phyloP scores from a whole-genome alignment of 92 coral and sea anemone genomes.

The Bergia puertoricense region DNA sequence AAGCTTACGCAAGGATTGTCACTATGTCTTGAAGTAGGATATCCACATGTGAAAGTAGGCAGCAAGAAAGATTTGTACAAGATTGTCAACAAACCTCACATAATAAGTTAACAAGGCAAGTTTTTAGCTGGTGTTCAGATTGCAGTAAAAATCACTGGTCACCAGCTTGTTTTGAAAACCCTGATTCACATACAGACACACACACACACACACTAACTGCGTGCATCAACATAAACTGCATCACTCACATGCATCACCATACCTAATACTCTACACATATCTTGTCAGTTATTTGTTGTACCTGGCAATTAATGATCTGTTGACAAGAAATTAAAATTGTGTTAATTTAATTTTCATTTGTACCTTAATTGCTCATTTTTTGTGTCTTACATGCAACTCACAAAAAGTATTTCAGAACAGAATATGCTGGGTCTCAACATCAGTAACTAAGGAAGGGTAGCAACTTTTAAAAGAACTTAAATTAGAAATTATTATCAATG shows the following conservation, averaged over 20 bases:
- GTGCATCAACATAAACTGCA: too few species aligned
- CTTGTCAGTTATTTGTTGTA: not conserved
- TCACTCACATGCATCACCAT: not conserved
- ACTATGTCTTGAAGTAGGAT: not conserved
- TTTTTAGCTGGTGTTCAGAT: too few species aligned
- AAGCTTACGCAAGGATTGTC: not conserved
- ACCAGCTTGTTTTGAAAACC: not conserved
- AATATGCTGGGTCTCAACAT: too few species aligned
- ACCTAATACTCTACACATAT: not conserved
- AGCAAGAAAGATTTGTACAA: not conserved
- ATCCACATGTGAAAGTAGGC: not conserved
- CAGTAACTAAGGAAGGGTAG: not conserved
- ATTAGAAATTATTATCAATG: too few species aligned
- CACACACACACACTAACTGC: too few species aligned
- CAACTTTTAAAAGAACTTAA: not conserved
- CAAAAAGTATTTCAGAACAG: too few species aligned
- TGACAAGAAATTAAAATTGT: not conserved
- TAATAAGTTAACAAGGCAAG: too few species aligned
- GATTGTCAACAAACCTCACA: not conserved
- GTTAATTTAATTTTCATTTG: too few species aligned
- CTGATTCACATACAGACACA: not conserved
- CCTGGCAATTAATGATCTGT: not conserved
- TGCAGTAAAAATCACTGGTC: too few species aligned
- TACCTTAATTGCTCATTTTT: not conserved
- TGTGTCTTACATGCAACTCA: not conserved